phyloP scores from a whole-genome alignment of 2,113 vertebrate species.

The Hippocampus zosterae region DNA sequence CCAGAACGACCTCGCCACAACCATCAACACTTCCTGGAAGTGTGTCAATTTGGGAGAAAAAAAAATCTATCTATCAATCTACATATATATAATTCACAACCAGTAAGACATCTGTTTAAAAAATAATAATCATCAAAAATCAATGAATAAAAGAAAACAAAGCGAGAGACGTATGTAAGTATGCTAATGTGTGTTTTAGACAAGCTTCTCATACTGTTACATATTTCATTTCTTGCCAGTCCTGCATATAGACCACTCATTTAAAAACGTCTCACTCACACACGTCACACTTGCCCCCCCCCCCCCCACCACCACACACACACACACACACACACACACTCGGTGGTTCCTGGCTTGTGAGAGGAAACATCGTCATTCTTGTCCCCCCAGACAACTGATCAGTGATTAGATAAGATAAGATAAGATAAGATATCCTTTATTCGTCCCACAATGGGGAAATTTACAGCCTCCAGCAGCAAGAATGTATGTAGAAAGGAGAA shows the following conservation, averaged over 20 bases:
- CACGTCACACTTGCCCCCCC: constrained; percentile 7
- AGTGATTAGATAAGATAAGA: too few relatives aligned
- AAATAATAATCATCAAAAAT: constrained; percentile 1
- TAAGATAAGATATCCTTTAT: too few relatives aligned
- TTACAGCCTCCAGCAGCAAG: too few relatives aligned
- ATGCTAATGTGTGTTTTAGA: constrained; percentile 29
- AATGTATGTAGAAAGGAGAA: too few relatives aligned
- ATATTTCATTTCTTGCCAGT: constrained; percentile 65
- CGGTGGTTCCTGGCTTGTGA: constrained; percentile 30
- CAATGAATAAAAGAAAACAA: background rate
- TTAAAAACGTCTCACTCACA: constrained; percentile 37
- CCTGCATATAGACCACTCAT: constrained; percentile 70
- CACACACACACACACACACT: too few relatives aligned
- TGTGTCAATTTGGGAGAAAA: constrained; percentile 20
- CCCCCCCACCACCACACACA: constrained; percentile 26
- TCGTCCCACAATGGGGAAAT: too few relatives aligned
- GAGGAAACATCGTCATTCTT: constrained; percentile 69
- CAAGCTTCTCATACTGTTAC: constrained; percentile 57
- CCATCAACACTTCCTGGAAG: background rate
- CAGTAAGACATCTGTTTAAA: constrained; percentile 31
- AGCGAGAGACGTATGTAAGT: background rate
- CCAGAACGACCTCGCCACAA: constrained; percentile 23
- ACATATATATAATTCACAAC: background rate
- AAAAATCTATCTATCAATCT: too few relatives aligned
- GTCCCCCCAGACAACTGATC: constrained; percentile 54